Base-by-base conservation (phyloP, 2,797 vertebrate species). In the Microchirus variegatus region DNA sequence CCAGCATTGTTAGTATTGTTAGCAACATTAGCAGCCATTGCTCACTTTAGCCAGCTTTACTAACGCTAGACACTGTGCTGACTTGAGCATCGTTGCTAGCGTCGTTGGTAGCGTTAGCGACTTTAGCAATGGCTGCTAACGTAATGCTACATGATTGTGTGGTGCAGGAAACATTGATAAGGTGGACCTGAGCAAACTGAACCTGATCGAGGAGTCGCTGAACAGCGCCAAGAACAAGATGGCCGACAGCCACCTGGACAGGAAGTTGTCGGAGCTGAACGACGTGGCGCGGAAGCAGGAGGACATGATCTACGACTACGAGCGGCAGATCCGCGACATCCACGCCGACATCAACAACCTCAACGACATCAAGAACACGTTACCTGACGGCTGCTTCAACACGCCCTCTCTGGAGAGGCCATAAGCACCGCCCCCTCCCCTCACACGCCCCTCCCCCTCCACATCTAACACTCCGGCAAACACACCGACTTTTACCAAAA, bases 341-440 rank as follows among this genome's bases (percentile, higher is more conserved):
- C 85, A 91, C 59, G 93, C 91, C 44, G 97, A 99, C 92, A 98
- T 99, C 80, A 83, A 45, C 80, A 99, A 99, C 90, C 94, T 99
- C 59, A 95, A 96, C 14, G 97, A 99, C 89, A 99, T 99, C 94
- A 96, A 93, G 93, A 96, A 94, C 75, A 96, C 96, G 50, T 89
- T 99, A 83, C 97, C 97, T 0, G 89, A 93, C 0, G 97, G 96
- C 86, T 99, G 97, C 90, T 99, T 97, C 86, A 99, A 99, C 91
- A 97, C 96, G 72, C 94, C 95, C 12, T 95, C 95, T 72, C 93
- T 99, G 53, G 97, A 99, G 89, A 94, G 90, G 78, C 95, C 97
- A 77, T 98, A 93, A 91, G 67, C 59, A 78, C 67, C 69, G 90
- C 64, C 55, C 42, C 43, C 0, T 36, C 40, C 53, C 8, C 42